Conservation (phyloP, 2,113 vertebrate genomes). For the Paraplagusia blochii region DNA sequence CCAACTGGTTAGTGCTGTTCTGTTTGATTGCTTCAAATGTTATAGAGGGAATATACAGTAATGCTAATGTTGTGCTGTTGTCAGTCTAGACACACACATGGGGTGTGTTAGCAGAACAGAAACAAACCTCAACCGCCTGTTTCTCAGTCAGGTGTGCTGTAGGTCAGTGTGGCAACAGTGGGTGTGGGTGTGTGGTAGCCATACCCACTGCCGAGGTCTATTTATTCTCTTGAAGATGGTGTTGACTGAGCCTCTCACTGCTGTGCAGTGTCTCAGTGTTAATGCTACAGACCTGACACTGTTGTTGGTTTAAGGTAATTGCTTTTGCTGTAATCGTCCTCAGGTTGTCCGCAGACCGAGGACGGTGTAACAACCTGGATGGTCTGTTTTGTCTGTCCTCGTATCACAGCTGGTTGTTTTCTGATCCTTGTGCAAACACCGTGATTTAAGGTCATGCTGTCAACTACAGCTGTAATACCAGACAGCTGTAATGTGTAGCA, state of each 20-base stretch:
- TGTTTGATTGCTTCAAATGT: conserved; percentile 14
- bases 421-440: conserved; percentile 10
- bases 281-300: conserved; percentile 5
- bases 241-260: conserved; percentile 35
- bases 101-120: conserved; percentile 7
- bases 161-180: conserved; percentile 7
- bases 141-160: conserved; percentile 7
- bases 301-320: conserved; percentile 32
- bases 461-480: conserved; percentile 26
- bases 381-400: conserved; percentile 10
- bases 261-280: conserved; percentile 34
- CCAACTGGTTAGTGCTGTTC: conserved; percentile 53
- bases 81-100: conserved; percentile 2
- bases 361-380: conserved; percentile 1
- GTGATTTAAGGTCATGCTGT: conserved; percentile 34
- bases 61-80: background rate
- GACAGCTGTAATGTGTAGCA: no score
- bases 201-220: conserved; percentile 35
- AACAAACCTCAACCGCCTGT: conserved; percentile 5
- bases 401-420: conserved; percentile 8
- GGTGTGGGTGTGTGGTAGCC: conserved; percentile 13
- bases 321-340: conserved; percentile 36
- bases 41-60: conserved; percentile 28
- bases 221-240: conserved; percentile 48
- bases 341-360: conserved; percentile 23